Conservation (phyloP, 2,888 invertebrate genomes). For the Prostheceraeus crozeri region DNA sequence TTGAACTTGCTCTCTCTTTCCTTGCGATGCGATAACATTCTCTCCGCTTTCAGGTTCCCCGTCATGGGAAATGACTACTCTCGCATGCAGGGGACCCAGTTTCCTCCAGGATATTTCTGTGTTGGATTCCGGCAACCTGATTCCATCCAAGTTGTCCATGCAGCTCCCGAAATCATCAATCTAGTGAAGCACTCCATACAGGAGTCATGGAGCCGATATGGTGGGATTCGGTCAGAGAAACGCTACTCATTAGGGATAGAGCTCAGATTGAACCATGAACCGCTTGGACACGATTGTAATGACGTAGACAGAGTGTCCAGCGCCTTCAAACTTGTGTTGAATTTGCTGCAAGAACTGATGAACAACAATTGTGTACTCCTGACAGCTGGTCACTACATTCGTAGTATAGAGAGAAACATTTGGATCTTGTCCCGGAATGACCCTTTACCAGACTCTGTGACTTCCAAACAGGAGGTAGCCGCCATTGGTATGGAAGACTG, state of each 20-base stretch:
- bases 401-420: conserved; percentile 32
- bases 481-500: conserved; percentile 30
- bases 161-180: conserved; percentile 29
- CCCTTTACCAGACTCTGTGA: not conserved
- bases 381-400: conserved; percentile 30
- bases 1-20: no score
- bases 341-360: conserved; percentile 28
- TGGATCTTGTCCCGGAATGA: conserved; percentile 30
- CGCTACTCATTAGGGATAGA: conserved; percentile 32
- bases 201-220: conserved; percentile 22
- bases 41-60: no score
- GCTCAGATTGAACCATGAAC: conserved; percentile 30
- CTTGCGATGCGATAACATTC: no score
- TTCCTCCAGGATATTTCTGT: conserved; percentile 32
- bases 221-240: conserved; percentile 34
- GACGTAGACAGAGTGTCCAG: conserved; percentile 17
- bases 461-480: not conserved
- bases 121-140: conserved; percentile 37
- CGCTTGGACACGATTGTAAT: conserved; percentile 32
- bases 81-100: conserved; percentile 31
- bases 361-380: conserved; percentile 26
- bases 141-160: conserved; percentile 35
- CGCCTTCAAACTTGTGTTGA: conserved; percentile 25
- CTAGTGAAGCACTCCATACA: conserved; percentile 28
- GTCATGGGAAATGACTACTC: conserved; percentile 38